Evolutionary conservation across 2,888 invertebrate species (phyloP), one percentile per base, ranked within the genome.

Genomic region (Drosophila percnosoma): DNA sequence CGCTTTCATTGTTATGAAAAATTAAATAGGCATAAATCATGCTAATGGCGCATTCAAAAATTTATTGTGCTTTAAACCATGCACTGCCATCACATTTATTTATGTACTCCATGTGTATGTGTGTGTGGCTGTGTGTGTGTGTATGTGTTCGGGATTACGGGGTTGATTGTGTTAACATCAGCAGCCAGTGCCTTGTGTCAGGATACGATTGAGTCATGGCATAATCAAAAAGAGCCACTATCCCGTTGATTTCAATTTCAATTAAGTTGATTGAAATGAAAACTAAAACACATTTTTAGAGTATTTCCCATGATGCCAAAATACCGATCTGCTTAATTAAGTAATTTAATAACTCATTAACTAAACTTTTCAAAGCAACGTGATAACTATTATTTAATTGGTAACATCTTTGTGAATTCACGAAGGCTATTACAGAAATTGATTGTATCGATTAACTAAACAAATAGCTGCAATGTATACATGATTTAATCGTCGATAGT

Each of bases 11-110:
- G 90, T 87, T 87, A 87, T 87, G 83, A 87, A 90, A 88, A 88
- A 88, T 88, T 88, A 88, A 88, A 88, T 89, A 81, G 87, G 83
- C 87, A 88, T 88, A 88, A 88, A 88, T 88, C 87, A 88, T 88
- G 87, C 87, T 88, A 88, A 88, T 88, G 87, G 87, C 86, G 84
- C 87, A 89, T 90, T 88, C 83, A 88, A 90, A 88, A 88, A 88
- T 88, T 90, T 90, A 88, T 89, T 89, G 87, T 65, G 87, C 88
- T 87, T 87, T 87, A 89, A 87, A 85, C 79, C 67, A 68, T 49
- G 70, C 71, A 55, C 53, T 53, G 68, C 48, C 77, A 58, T 75
- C 76, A 85, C 38, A 78, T 82, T 78, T 83, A 75, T 78, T 80
- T 85, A 85, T 78, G 80, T 68, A 78, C 71, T 82, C 10, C 21